Percentiles rank a stretch among this genome's conserved stretches.
phyloP scores from a whole-genome alignment of 1,140 invertebrate genomes.

The Apis dorsata region DNA sequence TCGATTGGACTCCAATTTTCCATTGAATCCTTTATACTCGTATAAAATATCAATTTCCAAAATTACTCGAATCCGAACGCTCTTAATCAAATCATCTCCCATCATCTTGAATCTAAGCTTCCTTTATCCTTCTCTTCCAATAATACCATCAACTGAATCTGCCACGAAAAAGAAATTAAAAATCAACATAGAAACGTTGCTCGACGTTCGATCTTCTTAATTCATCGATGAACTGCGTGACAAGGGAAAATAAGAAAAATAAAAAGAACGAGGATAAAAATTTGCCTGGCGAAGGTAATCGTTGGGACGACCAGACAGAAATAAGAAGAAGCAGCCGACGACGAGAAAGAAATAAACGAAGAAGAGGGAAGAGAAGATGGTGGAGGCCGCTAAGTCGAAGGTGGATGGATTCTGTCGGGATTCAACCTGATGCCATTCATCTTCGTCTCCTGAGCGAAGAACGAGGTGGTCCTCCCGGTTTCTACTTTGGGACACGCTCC shows the following conservation, averaged over 20 bases:
- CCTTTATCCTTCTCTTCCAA: not conserved
- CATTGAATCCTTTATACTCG: too few relatives aligned
- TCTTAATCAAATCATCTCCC: too few relatives aligned
- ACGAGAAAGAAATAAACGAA: not conserved
- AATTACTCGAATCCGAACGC: not conserved
- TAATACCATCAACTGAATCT: not conserved
- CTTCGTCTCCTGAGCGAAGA: slow-evolving; percentile 59
- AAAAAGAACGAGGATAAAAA: slow-evolving; percentile 21
- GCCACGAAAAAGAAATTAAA: not conserved
- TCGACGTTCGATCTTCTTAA: slow-evolving; percentile 20
- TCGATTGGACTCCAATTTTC: too few relatives aligned
- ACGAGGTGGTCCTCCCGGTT: slow-evolving; percentile 43
- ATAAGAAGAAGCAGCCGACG: slow-evolving; percentile 7
- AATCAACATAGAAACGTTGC: not conserved
- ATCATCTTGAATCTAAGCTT: too few relatives aligned
- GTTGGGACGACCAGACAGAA: not conserved
- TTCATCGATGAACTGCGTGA: slow-evolving; percentile 16
- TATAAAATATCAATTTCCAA: not conserved
- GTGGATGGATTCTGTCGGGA: slow-evolving; percentile 64
- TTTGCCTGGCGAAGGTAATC: slow-evolving; percentile 11
- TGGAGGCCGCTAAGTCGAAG: slow-evolving; percentile 55
- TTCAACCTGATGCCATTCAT: slow-evolving; percentile 63
- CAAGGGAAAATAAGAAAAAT: not conserved
- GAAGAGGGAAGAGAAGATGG: slow-evolving; percentile 40
- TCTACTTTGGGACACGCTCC: slow-evolving; percentile 49